Conservation (phyloP, 2,797 vertebrate genomes). For the Silurus aristotelis region DNA sequence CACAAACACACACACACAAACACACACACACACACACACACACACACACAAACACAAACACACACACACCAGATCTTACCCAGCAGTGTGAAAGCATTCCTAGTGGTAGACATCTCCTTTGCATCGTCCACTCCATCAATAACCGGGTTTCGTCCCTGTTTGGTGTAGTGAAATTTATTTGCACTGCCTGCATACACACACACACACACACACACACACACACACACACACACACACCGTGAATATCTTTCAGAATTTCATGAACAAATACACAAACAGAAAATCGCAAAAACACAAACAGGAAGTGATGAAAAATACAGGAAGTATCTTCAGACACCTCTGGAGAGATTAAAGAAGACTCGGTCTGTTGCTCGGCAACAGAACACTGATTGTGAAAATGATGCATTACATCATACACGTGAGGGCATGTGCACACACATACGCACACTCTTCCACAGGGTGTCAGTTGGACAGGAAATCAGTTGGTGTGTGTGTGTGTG, state of each 20-base stretch:
- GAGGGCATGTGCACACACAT: not conserved
- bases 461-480: constrained; percentile 67
- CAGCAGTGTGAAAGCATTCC: constrained; percentile 88
- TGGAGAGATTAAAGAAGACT: constrained; percentile 4
- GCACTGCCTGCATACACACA: constrained; percentile 75
- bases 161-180: constrained; percentile 87
- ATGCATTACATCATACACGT: constrained; percentile 11
- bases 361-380: constrained; percentile 70
- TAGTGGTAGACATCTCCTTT: constrained; percentile 87
- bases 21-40: not conserved
- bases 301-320: not conserved
- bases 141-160: constrained; percentile 88
- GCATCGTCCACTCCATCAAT: constrained; percentile 92
- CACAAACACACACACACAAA: not conserved
- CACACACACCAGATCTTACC: constrained; percentile 70
- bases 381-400: constrained; percentile 35
- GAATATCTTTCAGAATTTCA: not conserved
- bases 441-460: constrained; percentile 60
- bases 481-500: constrained; percentile 57
- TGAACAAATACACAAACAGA: not conserved
- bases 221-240: not conserved
- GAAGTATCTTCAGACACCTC: constrained; percentile 45
- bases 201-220: constrained; percentile 8
- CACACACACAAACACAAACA: constrained; percentile 22
- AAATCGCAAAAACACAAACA: not conserved